Conservation (phyloP, 2,113 vertebrate species). For the Phrynosoma platyrhinos region DNA sequence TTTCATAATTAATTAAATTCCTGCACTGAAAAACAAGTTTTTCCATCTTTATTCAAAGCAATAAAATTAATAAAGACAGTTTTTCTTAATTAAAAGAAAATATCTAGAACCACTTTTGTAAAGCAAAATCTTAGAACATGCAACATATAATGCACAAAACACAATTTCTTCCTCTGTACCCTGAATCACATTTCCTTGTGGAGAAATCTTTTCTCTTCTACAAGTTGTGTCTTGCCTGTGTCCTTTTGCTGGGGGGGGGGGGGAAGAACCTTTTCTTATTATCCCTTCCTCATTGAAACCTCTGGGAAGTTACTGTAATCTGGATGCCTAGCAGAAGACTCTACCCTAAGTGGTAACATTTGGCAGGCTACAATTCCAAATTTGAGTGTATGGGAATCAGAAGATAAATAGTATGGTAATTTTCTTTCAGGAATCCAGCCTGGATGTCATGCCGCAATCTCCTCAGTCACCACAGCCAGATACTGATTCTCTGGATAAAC, state of each 20-base stretch:
- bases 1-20: no score
- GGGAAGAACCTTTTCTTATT: background rate
- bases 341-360: background rate
- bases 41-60: no score
- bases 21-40: no score
- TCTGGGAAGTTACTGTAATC: background rate
- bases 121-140: no score
- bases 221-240: background rate
- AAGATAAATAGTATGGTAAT: slow-evolving; percentile 24
- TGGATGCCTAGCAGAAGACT: background rate
- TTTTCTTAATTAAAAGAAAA: no score
- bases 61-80: no score
- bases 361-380: background rate
- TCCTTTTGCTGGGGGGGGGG: background rate
- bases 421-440: slow-evolving; percentile 81
- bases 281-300: background rate
- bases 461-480: slow-evolving; percentile 85
- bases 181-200: background rate
- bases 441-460: slow-evolving; percentile 85
- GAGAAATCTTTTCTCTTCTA: background rate
- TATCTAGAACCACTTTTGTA: no score
- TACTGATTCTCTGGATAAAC: slow-evolving; percentile 88
- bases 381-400: background rate
- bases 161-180: no score
- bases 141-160: no score